Conservation (phyloP, 2,113 vertebrate species). For the Bombycilla garrulus region DNA sequence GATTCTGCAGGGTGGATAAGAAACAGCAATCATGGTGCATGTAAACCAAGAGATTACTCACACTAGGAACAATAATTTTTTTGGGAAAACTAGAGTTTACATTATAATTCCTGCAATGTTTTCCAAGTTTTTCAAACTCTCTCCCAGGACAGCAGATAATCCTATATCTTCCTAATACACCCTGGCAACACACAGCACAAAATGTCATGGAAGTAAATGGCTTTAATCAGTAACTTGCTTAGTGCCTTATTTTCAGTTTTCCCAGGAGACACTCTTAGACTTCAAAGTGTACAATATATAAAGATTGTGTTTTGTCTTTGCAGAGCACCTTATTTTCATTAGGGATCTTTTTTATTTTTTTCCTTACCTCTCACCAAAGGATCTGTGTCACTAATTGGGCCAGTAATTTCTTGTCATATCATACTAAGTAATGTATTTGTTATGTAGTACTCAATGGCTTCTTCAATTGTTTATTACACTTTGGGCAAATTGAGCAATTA, state of each 20-base stretch:
- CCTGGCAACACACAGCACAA: neutral
- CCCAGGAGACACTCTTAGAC: neutral
- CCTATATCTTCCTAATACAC: neutral
- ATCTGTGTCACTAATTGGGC: neutral
- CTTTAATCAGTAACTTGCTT: slow-evolving; percentile 21
- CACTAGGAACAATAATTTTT: neutral
- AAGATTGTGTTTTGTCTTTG: neutral
- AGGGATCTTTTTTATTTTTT: neutral
- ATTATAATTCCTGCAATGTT: neutral
- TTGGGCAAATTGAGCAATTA: slow-evolving; percentile 29
- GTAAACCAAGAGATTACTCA: neutral
- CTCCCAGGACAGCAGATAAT: neutral
- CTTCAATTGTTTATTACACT: slow-evolving; percentile 14
- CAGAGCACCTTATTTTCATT: neutral
- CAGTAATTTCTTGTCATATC: slow-evolving; percentile 16
- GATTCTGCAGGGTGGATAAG: neutral
- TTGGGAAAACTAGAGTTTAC: neutral
- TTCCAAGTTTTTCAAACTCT: neutral
- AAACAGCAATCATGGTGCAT: neutral
- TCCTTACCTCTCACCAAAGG: neutral
- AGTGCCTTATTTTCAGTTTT: slow-evolving; percentile 10
- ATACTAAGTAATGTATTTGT: neutral
- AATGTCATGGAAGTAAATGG: neutral
- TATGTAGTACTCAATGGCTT: neutral
- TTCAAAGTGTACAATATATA: neutral